A percentile compares a stretch with the other conserved stretches of the same genome.
Conservation (phyloP, 2,113 vertebrate species). For the Isurus oxyrinchus region DNA sequence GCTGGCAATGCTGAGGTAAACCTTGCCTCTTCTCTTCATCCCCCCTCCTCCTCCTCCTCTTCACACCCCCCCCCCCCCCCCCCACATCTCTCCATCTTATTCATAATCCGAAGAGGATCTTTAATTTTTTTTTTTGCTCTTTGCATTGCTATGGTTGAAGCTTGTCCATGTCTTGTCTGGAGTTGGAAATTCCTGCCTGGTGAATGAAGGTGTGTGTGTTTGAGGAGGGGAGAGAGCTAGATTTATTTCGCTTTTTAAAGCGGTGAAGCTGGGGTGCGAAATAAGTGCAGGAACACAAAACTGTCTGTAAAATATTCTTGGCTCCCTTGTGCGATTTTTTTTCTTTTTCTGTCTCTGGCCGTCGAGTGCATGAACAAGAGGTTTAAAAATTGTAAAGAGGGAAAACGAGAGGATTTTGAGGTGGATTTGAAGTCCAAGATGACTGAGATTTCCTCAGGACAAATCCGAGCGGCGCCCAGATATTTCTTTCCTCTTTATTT, state of each 20-base stretch:
- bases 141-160: background rate
- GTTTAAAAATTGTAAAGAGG: background rate
- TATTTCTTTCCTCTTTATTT: background rate
- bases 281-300: background rate
- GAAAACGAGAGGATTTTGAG: background rate
- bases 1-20: conserved; percentile 21
- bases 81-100: background rate
- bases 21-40: background rate
- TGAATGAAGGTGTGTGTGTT: background rate
- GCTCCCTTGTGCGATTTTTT: background rate
- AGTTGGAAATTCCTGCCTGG: background rate
- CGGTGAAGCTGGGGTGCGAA: background rate
- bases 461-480: background rate
- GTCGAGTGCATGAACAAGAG: background rate
- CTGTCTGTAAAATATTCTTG: background rate
- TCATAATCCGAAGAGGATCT: background rate
- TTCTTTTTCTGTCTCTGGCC: background rate
- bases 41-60: background rate
- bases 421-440: background rate
- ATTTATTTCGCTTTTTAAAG: background rate
- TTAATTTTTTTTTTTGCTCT: background rate
- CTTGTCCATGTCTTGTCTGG: background rate
- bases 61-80: background rate
- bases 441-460: background rate
- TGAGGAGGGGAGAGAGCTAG: background rate